Evolutionary conservation across 2,113 vertebrate species (phyloP).

Genomic region (Megatriorchis doriae): DNA sequence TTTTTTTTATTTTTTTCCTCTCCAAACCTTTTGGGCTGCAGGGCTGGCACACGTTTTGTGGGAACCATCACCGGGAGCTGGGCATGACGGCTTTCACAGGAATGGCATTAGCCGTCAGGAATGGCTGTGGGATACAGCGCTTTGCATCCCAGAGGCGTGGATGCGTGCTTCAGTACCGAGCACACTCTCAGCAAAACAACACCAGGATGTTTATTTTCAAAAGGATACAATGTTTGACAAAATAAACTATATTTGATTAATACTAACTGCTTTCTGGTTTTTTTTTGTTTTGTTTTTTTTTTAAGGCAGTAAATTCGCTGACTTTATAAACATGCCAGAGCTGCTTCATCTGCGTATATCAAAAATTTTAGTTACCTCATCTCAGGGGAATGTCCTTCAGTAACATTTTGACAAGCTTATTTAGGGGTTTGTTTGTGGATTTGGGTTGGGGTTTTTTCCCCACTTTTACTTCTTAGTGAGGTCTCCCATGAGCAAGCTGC

Average conservation of each 20-base stretch:
- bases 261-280: not conserved
- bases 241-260: slow-evolving; percentile 55
- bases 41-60: fast-evolving
- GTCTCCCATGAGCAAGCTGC: not conserved
- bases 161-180: not conserved
- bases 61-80: not conserved
- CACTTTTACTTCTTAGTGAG: not conserved
- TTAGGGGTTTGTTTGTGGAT: not conserved
- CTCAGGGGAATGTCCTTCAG: slow-evolving; percentile 26
- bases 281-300: not conserved
- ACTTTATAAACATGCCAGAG: slow-evolving; percentile 47
- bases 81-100: fast-evolving
- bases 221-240: slow-evolving; percentile 25
- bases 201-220: slow-evolving; percentile 60
- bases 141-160: not conserved
- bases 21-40: not conserved
- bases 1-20: too few species aligned
- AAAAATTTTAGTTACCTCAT: slow-evolving; percentile 35
- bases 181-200: not conserved
- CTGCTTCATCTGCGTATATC: slow-evolving; percentile 15
- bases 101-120: not conserved
- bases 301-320: slow-evolving; percentile 41
- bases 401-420: not conserved
- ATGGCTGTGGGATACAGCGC: not conserved
- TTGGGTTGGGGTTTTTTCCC: not conserved